Percentiles rank a stretch among this genome's conserved stretches.
Conservation (phyloP, 2,888 invertebrate genomes). For the Plagiodera versicolora region DNA sequence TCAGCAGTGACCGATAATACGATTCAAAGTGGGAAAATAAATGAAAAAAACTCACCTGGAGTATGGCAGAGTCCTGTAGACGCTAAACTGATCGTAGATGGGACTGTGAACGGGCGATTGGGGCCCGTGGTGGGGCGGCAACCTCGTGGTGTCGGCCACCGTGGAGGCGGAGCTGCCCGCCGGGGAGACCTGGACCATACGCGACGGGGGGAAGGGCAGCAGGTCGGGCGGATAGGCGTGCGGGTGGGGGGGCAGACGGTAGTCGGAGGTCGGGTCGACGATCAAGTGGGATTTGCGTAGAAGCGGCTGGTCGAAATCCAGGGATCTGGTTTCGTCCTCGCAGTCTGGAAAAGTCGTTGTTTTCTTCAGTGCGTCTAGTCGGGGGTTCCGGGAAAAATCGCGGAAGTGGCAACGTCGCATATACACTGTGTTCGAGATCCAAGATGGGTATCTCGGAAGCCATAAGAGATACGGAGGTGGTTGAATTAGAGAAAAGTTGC, state of each 20-base stretch:
- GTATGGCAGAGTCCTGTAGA: constrained; percentile 80
- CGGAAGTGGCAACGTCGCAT: no score
- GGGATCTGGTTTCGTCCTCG: constrained; percentile 71
- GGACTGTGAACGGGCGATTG: constrained; percentile 66
- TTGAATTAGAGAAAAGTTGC: no score
- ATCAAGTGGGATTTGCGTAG: constrained; percentile 60
- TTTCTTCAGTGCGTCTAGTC: no score
- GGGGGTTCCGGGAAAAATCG: no score
- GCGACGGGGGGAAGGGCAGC: constrained; percentile 74
- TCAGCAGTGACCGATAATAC: no score
- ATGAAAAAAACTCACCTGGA: constrained; percentile 53
- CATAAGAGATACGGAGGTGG: no score
- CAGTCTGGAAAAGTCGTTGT: constrained; percentile 50
- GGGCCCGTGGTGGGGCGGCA: constrained; percentile 40
- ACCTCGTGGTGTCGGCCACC: constrained; percentile 70
- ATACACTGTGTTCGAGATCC: no score
- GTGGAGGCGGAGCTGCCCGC: constrained; percentile 83
- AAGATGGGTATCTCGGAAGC: no score
- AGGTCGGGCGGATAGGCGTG: constrained; percentile 82
- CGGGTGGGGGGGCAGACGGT: constrained; percentile 56
- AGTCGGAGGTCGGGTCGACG: constrained; percentile 58
- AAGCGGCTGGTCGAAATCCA: constrained; percentile 65
- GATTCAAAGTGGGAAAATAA: neutral
- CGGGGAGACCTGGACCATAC: constrained; percentile 69
- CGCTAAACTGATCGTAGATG: constrained; percentile 65